phyloP scores from a whole-genome alignment of 2,797 vertebrate genomes.

The Aldrovandia affinis region DNA sequence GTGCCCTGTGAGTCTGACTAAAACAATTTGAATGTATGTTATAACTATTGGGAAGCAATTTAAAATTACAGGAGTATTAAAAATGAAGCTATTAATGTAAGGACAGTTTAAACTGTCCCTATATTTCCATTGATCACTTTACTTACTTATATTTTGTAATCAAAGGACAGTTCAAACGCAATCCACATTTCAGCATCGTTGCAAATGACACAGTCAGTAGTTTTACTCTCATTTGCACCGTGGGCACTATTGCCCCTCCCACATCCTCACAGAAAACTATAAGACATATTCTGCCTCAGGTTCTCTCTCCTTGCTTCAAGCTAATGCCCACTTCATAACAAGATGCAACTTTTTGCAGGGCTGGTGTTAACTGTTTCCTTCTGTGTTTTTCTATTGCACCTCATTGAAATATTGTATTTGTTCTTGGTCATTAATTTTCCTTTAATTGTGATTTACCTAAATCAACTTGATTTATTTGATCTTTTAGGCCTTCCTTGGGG shows the following conservation, averaged over 20 bases:
- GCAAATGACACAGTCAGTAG: background rate
- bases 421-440: slow-evolving; percentile 1
- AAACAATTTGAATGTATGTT: too few species aligned
- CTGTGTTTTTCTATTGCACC: background rate
- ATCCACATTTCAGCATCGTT: too few species aligned
- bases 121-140: too few species aligned
- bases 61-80: too few species aligned
- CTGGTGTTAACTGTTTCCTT: slow-evolving; percentile 13
- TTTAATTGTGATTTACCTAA: too few species aligned
- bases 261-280: background rate
- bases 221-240: background rate
- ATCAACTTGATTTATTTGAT: background rate
- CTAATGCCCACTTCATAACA: background rate
- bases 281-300: background rate
- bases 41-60: too few species aligned
- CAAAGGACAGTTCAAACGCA: too few species aligned
- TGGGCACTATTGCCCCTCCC: background rate
- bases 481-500: background rate
- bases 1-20: too few species aligned
- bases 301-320: background rate
- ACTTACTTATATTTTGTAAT: too few species aligned
- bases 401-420: background rate
- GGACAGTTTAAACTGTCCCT: too few species aligned
- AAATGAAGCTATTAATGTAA: too few species aligned
- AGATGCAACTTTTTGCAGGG: background rate